A percentile compares a stretch with the other conserved stretches of the same genome.
Conservation (phyloP, 1,140 invertebrate species). For the Phymorhynchus buccinoides region DNA sequence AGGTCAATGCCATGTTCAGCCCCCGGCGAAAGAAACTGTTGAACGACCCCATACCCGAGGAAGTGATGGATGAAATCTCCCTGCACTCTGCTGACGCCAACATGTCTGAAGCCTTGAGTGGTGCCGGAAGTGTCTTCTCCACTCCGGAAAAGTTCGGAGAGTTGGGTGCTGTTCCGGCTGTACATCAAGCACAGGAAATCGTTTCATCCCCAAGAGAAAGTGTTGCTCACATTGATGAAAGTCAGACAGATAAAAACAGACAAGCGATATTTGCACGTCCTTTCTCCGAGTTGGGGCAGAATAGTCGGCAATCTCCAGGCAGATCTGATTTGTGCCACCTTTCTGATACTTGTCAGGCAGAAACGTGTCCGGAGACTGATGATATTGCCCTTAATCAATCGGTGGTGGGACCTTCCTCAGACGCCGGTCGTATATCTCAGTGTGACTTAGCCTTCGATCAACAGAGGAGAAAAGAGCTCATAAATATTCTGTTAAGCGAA, state of each 20-base stretch:
- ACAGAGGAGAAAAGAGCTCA: neutral
- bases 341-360: no score
- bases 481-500: neutral
- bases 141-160: neutral
- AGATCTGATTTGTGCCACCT: no score
- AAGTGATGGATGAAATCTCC: conserved; percentile 14
- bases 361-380: no score
- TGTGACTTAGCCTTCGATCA: no score
- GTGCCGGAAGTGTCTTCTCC: neutral
- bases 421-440: no score
- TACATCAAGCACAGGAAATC: neutral
- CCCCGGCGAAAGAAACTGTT: neutral
- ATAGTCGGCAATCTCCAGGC: no score
- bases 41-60: conserved; percentile 5
- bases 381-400: no score
- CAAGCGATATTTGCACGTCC: no score
- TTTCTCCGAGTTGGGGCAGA: no score
- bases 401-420: no score
- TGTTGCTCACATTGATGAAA: no score
- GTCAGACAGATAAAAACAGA: no score
- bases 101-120: neutral
- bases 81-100: neutral
- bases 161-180: neutral
- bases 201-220: neutral
- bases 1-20: neutral